These are phyloP conservation scores for Caenorhabditis wallacei DNA, from an alignment of 2,888 invertebrate species.

Conservation along the genomic window DNA sequence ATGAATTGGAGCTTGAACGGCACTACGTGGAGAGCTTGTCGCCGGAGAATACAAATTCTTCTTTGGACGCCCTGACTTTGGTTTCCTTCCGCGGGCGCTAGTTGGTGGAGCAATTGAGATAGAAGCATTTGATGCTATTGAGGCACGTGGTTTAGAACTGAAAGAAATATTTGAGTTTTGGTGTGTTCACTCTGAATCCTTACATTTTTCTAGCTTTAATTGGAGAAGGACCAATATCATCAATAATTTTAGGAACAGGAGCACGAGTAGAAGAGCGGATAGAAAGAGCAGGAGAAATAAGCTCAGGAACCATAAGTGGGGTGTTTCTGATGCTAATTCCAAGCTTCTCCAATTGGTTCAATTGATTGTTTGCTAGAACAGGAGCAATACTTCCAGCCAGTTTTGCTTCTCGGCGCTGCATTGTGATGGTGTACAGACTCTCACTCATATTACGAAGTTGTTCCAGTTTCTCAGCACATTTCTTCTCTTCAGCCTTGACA, in stretches of 20 bases:
- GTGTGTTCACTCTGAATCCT: background rate
- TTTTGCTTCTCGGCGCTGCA: constrained; percentile 77
- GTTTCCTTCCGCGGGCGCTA: constrained; percentile 38
- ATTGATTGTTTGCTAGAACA: constrained; percentile 8
- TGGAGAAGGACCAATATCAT: constrained; percentile 55
- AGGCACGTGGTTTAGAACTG: constrained; percentile 52
- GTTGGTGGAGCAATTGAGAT: background rate
- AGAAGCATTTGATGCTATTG: constrained; percentile 25
- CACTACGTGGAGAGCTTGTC: background rate
- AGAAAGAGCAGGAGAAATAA: constrained; percentile 58
- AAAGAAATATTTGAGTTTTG: background rate
- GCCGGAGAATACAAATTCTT: constrained; percentile 31
- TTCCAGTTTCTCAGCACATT: constrained; percentile 65
- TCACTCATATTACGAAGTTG: constrained; percentile 67
- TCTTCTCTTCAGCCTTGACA: constrained; percentile 70
- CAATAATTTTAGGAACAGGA: constrained; percentile 60
- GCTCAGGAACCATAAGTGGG: constrained; percentile 37
- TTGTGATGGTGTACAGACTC: constrained; percentile 66
- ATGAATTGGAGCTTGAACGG: background rate
- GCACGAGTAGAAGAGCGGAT: constrained; percentile 56
- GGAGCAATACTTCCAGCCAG: constrained; percentile 60
- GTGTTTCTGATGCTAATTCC: constrained; percentile 48
- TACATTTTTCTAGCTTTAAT: constrained; percentile 52
- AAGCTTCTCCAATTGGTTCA: constrained; percentile 41
- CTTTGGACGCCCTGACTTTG: constrained; percentile 42